phyloP scores from a whole-genome alignment of 2,113 vertebrate species.

The Passer domesticus region DNA sequence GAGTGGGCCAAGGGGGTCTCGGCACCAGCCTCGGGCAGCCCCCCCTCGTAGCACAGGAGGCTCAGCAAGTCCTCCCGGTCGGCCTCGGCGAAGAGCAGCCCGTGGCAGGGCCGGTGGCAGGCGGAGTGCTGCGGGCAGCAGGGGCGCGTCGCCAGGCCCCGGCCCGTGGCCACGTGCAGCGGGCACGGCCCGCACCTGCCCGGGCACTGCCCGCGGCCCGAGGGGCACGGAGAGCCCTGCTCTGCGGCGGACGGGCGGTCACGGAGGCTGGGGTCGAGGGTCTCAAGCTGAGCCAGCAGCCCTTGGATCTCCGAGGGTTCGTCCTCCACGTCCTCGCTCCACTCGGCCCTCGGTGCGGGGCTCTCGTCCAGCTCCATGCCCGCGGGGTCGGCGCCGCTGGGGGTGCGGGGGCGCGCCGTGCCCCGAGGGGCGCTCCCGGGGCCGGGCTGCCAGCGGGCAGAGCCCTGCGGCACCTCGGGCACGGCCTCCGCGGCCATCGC shows the following conservation, averaged over 20 bases:
- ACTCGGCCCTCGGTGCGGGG: not conserved
- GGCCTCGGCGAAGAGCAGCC: conserved; percentile 83
- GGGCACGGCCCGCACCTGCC: conserved; percentile 58
- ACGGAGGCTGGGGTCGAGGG: conserved; percentile 48
- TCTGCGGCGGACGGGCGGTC: not conserved
- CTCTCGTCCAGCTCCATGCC: conserved; percentile 42
- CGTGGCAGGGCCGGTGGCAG: conserved; percentile 57
- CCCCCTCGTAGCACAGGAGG: conserved; percentile 77
- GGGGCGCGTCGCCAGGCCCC: conserved; percentile 8
- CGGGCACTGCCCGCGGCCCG: not conserved
- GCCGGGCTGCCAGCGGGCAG: not conserved
- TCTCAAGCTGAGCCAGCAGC: conserved; percentile 78
- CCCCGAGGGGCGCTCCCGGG: not conserved
- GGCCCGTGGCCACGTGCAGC: conserved; percentile 71
- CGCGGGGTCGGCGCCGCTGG: not conserved
- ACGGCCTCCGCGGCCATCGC: not conserved
- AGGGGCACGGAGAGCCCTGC: not conserved
- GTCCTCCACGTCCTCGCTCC: conserved; percentile 36
- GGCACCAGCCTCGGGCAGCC: not conserved
- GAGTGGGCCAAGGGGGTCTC: not conserved
- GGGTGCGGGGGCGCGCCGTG: fast-evolving
- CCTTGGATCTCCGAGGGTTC: conserved; percentile 76
- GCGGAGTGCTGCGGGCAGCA: not conserved
- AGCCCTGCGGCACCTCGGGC: not conserved
- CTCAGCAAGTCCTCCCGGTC: conserved; percentile 80